Evolutionary conservation across 2,113 vertebrate genomes (phyloP).

Genomic region (Abramis brama): DNA sequence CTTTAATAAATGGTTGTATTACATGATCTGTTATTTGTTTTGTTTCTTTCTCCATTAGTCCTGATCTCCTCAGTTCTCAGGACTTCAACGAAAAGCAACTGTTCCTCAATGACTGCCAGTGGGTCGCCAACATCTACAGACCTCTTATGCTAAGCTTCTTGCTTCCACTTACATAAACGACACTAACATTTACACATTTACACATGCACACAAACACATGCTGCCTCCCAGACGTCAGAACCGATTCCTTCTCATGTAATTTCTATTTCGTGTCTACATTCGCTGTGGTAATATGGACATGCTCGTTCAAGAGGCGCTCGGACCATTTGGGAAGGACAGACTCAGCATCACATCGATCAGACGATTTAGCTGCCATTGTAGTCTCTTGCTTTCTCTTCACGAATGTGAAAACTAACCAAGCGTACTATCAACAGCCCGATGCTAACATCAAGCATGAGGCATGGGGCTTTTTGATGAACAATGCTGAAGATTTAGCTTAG

Average conservation of each 20-base stretch:
- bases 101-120: slow-evolving; percentile 44
- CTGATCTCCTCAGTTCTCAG: slow-evolving; percentile 67
- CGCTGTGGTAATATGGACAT: slow-evolving; percentile 21
- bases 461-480: slow-evolving; percentile 19
- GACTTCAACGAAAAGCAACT: slow-evolving; percentile 47
- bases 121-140: slow-evolving; percentile 28
- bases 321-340: neutral
- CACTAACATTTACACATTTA: neutral
- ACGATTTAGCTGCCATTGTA: slow-evolving; percentile 20
- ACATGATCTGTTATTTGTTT: neutral
- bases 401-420: slow-evolving; percentile 38
- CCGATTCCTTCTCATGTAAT: slow-evolving; percentile 30
- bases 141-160: slow-evolving; percentile 35
- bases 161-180: slow-evolving; percentile 16
- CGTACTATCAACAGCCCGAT: slow-evolving; percentile 21
- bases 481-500: slow-evolving; percentile 28
- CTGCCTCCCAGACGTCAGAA: slow-evolving; percentile 16
- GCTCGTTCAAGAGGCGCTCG: neutral
- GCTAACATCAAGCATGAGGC: slow-evolving; percentile 27
- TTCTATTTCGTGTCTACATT: slow-evolving; percentile 37
- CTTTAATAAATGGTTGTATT: neutral
- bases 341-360: slow-evolving; percentile 17
- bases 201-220: slow-evolving; percentile 30
- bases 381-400: slow-evolving; percentile 31
- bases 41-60: slow-evolving; percentile 64